Percentiles rank a stretch among this genome's conserved stretches.
These are phyloP conservation scores for Drosophila busckii DNA, from an alignment of 1,140 invertebrate species.

Conservation along the genomic window DNA sequence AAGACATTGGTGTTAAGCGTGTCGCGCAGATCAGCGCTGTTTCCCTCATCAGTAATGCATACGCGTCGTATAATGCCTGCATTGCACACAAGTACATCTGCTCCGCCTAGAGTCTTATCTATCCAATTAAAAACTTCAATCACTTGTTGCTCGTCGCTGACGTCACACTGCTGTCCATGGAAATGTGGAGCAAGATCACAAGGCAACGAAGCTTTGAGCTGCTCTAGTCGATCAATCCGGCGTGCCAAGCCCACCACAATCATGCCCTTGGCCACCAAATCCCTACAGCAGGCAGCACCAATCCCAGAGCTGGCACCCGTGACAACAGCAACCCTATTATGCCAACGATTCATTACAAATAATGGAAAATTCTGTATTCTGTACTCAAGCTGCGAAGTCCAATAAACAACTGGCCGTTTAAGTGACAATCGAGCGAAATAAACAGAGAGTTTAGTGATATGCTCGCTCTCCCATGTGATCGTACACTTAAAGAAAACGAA, in stretches of 20 bases:
- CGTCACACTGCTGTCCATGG: conserved; percentile 81
- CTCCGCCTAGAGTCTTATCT: conserved; percentile 81
- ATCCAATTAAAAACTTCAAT: conserved; percentile 82
- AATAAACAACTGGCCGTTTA: no score
- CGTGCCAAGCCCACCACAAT: conserved; percentile 85
- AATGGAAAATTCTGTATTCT: no score
- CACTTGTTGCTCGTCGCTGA: conserved; percentile 83
- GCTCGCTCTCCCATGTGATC: no score
- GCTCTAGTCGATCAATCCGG: conserved; percentile 79
- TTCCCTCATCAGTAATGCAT: conserved; percentile 47
- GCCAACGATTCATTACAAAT: conserved; percentile 50
- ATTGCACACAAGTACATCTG: conserved; percentile 86
- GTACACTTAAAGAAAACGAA: conserved; percentile 1
- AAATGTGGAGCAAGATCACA: conserved; percentile 37
- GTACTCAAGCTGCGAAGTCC: no score
- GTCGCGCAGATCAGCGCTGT: conserved; percentile 38
- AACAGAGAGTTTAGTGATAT: no score
- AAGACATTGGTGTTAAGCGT: conserved; percentile 81
- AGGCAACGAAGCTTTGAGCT: conserved; percentile 38
- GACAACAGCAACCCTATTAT: conserved; percentile 58
- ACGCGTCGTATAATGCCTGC: conserved; percentile 80
- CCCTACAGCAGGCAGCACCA: conserved; percentile 78
- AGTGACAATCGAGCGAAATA: no score
- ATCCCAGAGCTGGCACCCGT: conserved; percentile 81
- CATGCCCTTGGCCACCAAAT: conserved; percentile 80